A percentile compares a stretch with the other conserved stretches of the same genome.
phyloP scores from a whole-genome alignment of 1,140 invertebrate species.

The Bombus cullumanus region DNA sequence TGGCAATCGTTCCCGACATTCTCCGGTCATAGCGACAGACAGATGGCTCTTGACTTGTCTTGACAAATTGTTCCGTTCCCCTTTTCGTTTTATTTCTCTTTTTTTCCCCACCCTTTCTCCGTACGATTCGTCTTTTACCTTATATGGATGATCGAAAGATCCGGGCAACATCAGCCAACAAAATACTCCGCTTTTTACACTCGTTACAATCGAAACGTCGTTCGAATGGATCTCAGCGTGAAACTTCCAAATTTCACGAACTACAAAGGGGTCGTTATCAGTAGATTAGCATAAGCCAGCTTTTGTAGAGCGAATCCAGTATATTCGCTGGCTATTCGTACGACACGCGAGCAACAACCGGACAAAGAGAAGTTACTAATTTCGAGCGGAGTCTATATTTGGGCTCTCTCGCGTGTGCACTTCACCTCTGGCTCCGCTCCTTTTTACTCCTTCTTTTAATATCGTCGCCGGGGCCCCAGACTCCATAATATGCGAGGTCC shows the following conservation, averaged over 20 bases:
- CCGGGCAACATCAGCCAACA: not conserved
- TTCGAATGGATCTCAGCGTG: not conserved
- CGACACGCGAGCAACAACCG: conserved; percentile 56
- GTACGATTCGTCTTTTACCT: not conserved
- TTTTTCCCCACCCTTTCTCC: not conserved
- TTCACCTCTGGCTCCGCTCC: conserved; percentile 60
- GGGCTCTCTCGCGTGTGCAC: conserved; percentile 64
- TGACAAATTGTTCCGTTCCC: conserved; percentile 55
- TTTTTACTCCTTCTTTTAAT: conserved; percentile 66
- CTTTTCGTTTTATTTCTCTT: not conserved
- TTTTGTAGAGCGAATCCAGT: not conserved
- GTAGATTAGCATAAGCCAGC: not conserved
- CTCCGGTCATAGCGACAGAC: conserved; percentile 44
- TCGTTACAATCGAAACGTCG: not conserved
- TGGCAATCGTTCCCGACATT: conserved; percentile 54
- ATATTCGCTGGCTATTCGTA: conserved; percentile 40
- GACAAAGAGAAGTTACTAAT: conserved; percentile 75
- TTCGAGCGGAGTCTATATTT: conserved; percentile 73
- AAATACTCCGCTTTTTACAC: not conserved
- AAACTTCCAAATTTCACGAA: not conserved
- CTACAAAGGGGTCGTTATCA: not conserved
- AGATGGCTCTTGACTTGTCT: conserved; percentile 48
- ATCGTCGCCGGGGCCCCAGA: conserved; percentile 66
- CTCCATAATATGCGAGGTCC: conserved; percentile 75
- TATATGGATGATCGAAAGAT: conserved; percentile 4